These are phyloP conservation scores for Leptopilina drosophilae DNA, from an alignment of 2,888 invertebrate genomes.

Conservation along the genomic window DNA sequence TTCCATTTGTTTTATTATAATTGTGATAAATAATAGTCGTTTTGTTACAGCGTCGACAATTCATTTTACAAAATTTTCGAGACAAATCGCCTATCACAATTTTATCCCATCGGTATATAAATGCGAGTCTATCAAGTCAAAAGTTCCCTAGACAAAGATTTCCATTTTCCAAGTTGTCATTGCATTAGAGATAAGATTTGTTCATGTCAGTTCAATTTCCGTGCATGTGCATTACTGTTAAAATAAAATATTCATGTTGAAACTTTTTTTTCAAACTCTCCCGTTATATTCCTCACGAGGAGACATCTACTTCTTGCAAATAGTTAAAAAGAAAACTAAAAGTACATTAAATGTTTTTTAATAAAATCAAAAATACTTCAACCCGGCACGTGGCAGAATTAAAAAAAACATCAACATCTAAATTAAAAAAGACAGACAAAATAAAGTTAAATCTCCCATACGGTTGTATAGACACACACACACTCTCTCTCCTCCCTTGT, in stretches of 20 bases:
- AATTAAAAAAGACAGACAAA: neutral
- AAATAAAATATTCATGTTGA: neutral
- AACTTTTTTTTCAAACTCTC: too few species aligned
- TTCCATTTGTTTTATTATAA: too few species aligned
- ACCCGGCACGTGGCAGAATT: neutral
- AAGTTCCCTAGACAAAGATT: conserved; percentile 20
- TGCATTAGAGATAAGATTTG: conserved; percentile 14
- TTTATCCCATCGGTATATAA: neutral
- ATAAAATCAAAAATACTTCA: too few species aligned
- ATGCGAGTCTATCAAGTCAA: conserved; percentile 10
- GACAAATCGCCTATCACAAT: neutral
- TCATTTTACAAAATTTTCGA: neutral
- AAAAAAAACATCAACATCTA: neutral
- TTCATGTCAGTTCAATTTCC: conserved; percentile 25
- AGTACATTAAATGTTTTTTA: too few species aligned
- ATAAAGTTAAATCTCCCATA: too few species aligned
- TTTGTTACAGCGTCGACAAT: neutral
- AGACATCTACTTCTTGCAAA: too few species aligned
- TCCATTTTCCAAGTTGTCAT: conserved; percentile 12
- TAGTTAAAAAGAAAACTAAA: too few species aligned
- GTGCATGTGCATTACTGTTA: neutral
- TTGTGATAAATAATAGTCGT: too few species aligned
- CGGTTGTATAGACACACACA: too few species aligned
- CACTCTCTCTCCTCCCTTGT: too few species aligned
- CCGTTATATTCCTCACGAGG: too few species aligned